Percentiles rank a stretch among this genome's conserved stretches.
phyloP scores from a whole-genome alignment of 2,113 vertebrate genomes.

The Desmodus rotundus region DNA sequence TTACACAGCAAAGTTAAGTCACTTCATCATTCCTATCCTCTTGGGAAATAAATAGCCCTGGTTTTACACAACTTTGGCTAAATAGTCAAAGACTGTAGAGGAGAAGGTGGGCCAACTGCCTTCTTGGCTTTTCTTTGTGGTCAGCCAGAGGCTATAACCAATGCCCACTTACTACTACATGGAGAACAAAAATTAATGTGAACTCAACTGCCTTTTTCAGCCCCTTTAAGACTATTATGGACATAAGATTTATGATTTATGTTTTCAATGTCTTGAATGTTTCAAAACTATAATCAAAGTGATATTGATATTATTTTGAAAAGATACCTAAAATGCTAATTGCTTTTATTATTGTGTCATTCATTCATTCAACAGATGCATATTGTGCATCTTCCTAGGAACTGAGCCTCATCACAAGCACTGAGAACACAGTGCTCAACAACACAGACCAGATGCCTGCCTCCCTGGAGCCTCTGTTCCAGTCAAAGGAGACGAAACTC shows the following conservation, averaged over 20 bases:
- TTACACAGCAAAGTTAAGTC: neutral
- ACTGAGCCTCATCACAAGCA: neutral
- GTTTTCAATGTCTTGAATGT: neutral
- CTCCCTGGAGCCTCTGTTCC: neutral
- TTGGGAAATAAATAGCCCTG: neutral
- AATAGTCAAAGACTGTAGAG: neutral
- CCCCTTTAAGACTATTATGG: neutral
- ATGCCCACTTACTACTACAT: neutral
- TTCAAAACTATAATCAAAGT: neutral
- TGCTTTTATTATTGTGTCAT: neutral
- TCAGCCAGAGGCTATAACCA: neutral
- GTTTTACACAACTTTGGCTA: neutral
- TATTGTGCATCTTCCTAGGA: neutral
- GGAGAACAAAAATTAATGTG: neutral
- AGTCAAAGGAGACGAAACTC: neutral
- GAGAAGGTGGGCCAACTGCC: neutral
- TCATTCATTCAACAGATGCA: neutral
- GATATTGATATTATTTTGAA: neutral
- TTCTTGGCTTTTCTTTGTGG: neutral
- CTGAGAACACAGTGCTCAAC: neutral
- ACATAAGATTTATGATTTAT: neutral
- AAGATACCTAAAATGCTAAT: neutral
- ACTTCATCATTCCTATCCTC: neutral
- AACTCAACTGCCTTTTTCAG: neutral
- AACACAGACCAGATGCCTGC: neutral